These are phyloP conservation scores for Zaprionus vittiger DNA, from an alignment of 1,140 invertebrate genomes.

Conservation along the genomic window DNA sequence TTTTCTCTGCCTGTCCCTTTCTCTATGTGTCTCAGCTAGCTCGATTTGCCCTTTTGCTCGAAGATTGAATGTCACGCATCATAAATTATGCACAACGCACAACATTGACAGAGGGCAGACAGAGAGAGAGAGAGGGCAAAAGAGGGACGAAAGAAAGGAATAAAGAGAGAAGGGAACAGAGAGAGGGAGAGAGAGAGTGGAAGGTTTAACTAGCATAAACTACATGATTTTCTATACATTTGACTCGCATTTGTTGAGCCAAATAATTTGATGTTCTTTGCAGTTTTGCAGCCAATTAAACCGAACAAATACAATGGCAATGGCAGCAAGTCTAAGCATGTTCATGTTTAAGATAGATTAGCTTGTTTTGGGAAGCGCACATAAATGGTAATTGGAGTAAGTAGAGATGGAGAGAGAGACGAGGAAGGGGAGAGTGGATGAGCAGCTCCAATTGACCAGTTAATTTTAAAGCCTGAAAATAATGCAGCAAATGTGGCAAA, in stretches of 20 bases:
- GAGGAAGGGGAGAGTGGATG: not conserved
- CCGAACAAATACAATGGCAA: slow-evolving; percentile 3
- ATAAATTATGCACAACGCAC: slow-evolving; percentile 81
- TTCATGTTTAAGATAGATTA: not conserved
- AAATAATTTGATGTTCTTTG: slow-evolving; percentile 17
- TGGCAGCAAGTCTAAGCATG: not conserved
- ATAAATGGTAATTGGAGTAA: not conserved
- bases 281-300: slow-evolving; percentile 19
- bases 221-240: slow-evolving; percentile 34
- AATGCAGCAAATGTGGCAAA: not conserved
- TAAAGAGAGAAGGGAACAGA: slow-evolving; percentile 12
- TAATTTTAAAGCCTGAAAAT: not conserved
- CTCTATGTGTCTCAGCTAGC: not conserved
- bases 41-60: slow-evolving; percentile 47
- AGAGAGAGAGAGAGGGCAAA: not conserved
- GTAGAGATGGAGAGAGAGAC: not conserved
- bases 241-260: slow-evolving; percentile 3
- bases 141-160: not conserved
- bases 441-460: not conserved
- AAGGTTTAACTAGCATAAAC: slow-evolving; percentile 44
- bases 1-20: not conserved
- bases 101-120: slow-evolving; percentile 54
- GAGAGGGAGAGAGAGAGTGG: not conserved
- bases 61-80: slow-evolving; percentile 81
- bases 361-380: not conserved